These are phyloP conservation scores for Actinia tenebrosa DNA, from an alignment of 64 coral and sea anemone species.

Conservation along the genomic window DNA sequence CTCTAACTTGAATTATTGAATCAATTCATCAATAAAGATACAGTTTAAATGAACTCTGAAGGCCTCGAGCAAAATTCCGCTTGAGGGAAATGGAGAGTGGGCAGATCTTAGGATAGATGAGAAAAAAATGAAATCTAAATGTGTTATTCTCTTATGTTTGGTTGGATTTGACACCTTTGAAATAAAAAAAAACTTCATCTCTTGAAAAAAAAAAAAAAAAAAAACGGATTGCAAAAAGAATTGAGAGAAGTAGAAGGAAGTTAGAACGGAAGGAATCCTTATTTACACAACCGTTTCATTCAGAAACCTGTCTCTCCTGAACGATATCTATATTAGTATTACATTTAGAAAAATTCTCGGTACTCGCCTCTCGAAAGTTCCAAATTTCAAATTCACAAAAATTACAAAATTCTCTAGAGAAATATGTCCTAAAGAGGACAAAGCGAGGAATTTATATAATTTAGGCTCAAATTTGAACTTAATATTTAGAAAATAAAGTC, in stretches of 20 bases:
- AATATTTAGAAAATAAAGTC: constrained; percentile 4
- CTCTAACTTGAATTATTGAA: background rate
- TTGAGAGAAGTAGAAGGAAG: background rate
- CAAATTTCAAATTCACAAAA: background rate
- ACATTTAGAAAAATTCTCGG: background rate
- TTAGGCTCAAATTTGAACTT: constrained; percentile 1
- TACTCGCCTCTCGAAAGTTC: background rate
- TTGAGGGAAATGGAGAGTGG: too few species aligned
- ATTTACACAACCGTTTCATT: background rate
- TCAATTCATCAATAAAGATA: background rate
- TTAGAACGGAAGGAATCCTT: background rate
- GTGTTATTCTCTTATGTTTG: background rate
- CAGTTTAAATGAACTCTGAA: background rate
- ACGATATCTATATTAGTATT: background rate
- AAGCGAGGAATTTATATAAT: background rate
- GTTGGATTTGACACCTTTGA: background rate
- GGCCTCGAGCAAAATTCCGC: background rate
- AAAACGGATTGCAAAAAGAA: background rate
- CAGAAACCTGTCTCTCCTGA: background rate
- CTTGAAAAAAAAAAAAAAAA: background rate
- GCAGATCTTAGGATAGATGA: background rate
- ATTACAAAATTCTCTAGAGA: background rate
- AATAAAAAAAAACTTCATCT: background rate
- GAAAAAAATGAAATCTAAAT: background rate
- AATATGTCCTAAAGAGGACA: background rate